Conservation (phyloP, 1,140 invertebrate species). For the Aphelenchoides besseyi region DNA sequence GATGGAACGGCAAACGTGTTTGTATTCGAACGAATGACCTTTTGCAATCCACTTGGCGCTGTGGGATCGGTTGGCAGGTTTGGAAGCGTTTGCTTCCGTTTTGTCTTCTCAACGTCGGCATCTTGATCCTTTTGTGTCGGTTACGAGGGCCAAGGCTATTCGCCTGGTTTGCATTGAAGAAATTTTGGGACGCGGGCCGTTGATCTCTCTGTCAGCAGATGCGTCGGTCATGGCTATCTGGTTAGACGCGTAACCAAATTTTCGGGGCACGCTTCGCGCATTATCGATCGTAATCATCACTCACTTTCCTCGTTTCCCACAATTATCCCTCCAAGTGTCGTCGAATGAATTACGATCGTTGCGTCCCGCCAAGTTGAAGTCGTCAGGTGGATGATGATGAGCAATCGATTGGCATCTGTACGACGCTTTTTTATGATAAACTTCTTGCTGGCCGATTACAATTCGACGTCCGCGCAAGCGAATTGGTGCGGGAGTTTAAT, state of each 20-base stretch:
- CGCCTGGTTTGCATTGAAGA: neutral
- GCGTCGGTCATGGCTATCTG: neutral
- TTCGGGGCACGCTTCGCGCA: neutral
- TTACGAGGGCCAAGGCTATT: neutral
- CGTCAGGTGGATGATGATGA: conserved; percentile 2
- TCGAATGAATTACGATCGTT: neutral
- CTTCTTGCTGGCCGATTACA: neutral
- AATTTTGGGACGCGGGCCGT: neutral
- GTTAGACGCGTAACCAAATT: neutral
- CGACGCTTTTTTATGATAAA: neutral
- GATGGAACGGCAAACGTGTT: neutral
- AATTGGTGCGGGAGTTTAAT: conserved; percentile 1
- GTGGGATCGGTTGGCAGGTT: neutral
- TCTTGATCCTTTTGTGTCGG: neutral
- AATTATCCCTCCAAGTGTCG: neutral
- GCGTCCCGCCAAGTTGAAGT: too few species aligned
- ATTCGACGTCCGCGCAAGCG: neutral
- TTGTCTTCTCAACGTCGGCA: neutral
- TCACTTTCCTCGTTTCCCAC: neutral
- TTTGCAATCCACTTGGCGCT: neutral
- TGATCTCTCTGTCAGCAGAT: neutral
- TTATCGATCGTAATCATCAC: neutral
- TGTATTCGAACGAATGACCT: neutral
- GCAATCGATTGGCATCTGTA: neutral
- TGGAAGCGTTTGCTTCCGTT: neutral